Evolutionary conservation across 2,113 vertebrate genomes (phyloP), one percentile per base, ranked within the genome.

Genomic region (Morone saxatilis): DNA sequence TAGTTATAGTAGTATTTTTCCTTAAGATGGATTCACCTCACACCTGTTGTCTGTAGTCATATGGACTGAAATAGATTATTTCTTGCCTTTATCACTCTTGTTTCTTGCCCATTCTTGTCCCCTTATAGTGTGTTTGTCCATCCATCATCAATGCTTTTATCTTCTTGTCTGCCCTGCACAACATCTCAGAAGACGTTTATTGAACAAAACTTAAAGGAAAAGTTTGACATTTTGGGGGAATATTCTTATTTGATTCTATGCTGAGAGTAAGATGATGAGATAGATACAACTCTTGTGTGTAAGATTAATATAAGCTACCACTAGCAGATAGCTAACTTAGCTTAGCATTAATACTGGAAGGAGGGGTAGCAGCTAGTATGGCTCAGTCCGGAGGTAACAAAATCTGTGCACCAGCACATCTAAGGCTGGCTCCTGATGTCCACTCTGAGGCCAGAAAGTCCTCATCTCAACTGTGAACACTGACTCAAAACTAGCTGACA

Each of bases 1-100:
- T 51, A 50, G 25, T 66, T 62, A 31, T 7, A 22, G 51, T 40
- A 3, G n/a, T 20, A 41, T 71, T 60, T 45, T 43, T 63, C 71
- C 12, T 43, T 13, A 25, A 57, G 51, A 80, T 53, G 53, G 38
- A 68, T 71, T 83, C 83, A 67, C 53, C 56, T 72, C 43, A 63
- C 50, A 86, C 69, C 76, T 75, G 59, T 76, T 87, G 63, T 70
- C 63, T 72, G 16, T 79, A 77, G 50, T 54, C 53, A 41, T 83
- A 20, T 13, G 13, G 61, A 65, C 68, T 61, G 45, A 76, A 80
- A 81, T 50, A 77, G 69, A 75, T 69, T 12, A 74, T 76, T 36
- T 60, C 31, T 47, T 36, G 36, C n/a, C 45, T 69, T 63, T 51
- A 50, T 67, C 36, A 6, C 40, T 41, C 78, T 65, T n/a, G 43